These are phyloP conservation scores for Nomada hirtipes DNA, from an alignment of 2,888 invertebrate genomes.

Conservation along the genomic window DNA sequence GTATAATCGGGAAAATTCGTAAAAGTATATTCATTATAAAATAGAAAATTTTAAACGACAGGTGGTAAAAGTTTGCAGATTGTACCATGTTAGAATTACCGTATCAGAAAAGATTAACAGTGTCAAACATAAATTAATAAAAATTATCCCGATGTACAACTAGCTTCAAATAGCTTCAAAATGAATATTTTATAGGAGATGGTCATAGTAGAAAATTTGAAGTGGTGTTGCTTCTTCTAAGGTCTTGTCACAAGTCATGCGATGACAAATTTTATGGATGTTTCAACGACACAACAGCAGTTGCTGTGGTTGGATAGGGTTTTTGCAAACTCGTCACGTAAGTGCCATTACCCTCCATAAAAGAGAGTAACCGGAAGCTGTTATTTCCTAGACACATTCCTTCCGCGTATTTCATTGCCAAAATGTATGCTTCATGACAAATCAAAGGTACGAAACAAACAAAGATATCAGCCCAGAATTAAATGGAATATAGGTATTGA, in stretches of 20 bases:
- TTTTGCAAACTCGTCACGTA: slow-evolving; percentile 61
- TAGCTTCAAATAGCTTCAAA: no score
- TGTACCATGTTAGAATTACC: no score
- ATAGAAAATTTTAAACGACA: no score
- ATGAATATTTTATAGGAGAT: not conserved
- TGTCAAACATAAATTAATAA: not conserved
- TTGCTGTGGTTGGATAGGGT: slow-evolving; percentile 19
- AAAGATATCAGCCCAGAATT: not conserved
- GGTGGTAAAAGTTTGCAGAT: no score
- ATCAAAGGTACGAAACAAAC: not conserved
- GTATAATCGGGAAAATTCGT: no score
- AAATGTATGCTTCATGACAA: slow-evolving; percentile 16
- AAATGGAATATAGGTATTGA: not conserved
- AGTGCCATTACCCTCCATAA: slow-evolving; percentile 41
- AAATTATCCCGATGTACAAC: not conserved
- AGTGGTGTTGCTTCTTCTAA: not conserved
- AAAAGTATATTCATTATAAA: no score
- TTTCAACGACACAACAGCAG: slow-evolving; percentile 43
- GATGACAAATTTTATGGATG: slow-evolving; percentile 44
- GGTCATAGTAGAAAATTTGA: not conserved
- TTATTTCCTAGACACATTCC: slow-evolving; percentile 15
- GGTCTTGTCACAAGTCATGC: slow-evolving; percentile 27
- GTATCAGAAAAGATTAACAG: no score
- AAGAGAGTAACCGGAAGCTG: slow-evolving; percentile 52
- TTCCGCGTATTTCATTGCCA: slow-evolving; percentile 1